phyloP scores from a whole-genome alignment of 2,888 invertebrate species.

The Idaea dimidiata region DNA sequence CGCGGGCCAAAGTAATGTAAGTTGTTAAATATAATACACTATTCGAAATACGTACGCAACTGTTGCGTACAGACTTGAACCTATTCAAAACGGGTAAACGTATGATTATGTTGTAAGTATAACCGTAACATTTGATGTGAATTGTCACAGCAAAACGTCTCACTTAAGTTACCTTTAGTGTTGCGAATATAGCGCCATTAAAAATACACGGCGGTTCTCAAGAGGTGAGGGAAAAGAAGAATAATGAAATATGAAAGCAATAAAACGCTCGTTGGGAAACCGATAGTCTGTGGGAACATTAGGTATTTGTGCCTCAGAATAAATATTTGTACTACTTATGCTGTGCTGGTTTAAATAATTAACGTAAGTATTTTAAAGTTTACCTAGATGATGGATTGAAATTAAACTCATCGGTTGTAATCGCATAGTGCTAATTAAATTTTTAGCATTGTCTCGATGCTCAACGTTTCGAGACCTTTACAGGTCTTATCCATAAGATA shows the following conservation, averaged over 20 bases:
- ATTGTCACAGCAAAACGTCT: conserved; percentile 29
- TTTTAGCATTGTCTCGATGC: too few species aligned
- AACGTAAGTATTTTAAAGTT: conserved; percentile 3
- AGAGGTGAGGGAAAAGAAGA: conserved; percentile 27
- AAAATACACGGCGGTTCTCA: conserved; percentile 29
- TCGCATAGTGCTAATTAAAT: too few species aligned
- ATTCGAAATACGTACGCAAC: conserved; percentile 8
- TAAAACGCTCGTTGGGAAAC: conserved; percentile 33
- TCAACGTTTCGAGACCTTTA: too few species aligned
- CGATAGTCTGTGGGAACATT: conserved; percentile 29
- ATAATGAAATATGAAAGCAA: conserved; percentile 37
- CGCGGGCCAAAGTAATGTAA: background rate
- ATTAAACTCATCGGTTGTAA: too few species aligned
- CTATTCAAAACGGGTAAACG: background rate
- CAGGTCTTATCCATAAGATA: too few species aligned
- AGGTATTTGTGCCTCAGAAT: conserved; percentile 24
- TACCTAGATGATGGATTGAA: background rate
- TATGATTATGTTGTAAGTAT: conserved; percentile 17
- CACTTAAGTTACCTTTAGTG: conserved; percentile 26
- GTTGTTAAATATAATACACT: background rate
- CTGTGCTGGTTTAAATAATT: conserved; percentile 19
- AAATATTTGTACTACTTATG: too few species aligned
- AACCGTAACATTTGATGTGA: conserved; percentile 19
- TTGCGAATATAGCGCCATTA: conserved; percentile 18
- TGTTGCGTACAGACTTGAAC: background rate